Conservation (phyloP, 2,888 invertebrate species). For the Ganaspis brasiliensis region DNA sequence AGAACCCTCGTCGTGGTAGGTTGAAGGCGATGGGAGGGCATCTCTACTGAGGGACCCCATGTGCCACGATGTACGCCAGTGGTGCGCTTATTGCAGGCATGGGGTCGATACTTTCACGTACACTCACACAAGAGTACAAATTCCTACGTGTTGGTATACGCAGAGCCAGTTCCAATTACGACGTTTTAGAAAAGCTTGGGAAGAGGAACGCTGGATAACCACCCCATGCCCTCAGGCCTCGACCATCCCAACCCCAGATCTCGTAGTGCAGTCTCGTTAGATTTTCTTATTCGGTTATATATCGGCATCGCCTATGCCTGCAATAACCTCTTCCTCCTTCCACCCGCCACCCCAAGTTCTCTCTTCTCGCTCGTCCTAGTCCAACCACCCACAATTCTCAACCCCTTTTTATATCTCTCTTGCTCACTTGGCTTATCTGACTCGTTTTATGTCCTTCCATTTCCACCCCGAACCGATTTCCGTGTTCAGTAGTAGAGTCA, state of each 20-base stretch:
- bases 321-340: constrained; percentile 42
- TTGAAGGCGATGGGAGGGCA: constrained; percentile 15
- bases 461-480: constrained; percentile 9
- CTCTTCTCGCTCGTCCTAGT: constrained; percentile 19
- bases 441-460: constrained; percentile 17
- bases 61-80: constrained; percentile 25
- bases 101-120: constrained; percentile 42
- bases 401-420: constrained; percentile 23
- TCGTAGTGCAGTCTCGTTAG: constrained; percentile 61
- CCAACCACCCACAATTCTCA: neutral
- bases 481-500: constrained; percentile 32
- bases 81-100: constrained; percentile 25
- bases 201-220: constrained; percentile 56
- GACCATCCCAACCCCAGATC: constrained; percentile 51
- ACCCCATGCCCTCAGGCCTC: constrained; percentile 62
- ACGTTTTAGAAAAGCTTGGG: constrained; percentile 64
- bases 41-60: constrained; percentile 5
- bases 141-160: constrained; percentile 27
- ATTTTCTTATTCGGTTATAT: constrained; percentile 65
- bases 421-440: constrained; percentile 10
- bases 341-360: neutral
- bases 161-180: constrained; percentile 68
- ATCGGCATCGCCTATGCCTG: constrained; percentile 59
- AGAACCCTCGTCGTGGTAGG: neutral
- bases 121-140: constrained; percentile 17